These are phyloP conservation scores for Parascotia fuliginaria DNA, from an alignment of 2,888 invertebrate genomes.

Conservation along the genomic window DNA sequence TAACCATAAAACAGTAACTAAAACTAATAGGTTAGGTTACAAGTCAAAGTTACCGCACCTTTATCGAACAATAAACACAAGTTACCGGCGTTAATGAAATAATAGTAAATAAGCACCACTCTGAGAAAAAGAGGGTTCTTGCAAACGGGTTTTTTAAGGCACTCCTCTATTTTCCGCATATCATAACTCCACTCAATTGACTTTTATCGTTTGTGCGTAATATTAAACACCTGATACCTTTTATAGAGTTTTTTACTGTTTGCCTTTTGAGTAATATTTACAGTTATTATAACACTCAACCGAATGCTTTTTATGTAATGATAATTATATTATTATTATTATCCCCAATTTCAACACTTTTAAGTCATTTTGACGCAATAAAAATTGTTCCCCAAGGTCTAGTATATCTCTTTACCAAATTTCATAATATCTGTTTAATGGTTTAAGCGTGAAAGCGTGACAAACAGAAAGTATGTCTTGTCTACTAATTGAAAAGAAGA, in stretches of 20 bases:
- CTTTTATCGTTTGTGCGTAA: slow-evolving; percentile 7
- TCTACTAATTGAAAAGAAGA: too few relatives aligned
- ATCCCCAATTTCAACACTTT: too few relatives aligned
- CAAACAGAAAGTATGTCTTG: too few relatives aligned
- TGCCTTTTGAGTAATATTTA: background rate
- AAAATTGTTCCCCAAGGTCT: too few relatives aligned
- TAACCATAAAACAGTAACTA: too few relatives aligned
- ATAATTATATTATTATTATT: too few relatives aligned
- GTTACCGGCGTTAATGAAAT: slow-evolving; percentile 6
- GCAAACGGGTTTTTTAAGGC: background rate
- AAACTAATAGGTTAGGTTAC: too few relatives aligned
- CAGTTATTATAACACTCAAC: too few relatives aligned
- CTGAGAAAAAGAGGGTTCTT: background rate
- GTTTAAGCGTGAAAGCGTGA: too few relatives aligned
- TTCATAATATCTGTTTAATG: too few relatives aligned
- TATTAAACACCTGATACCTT: slow-evolving; percentile 10
- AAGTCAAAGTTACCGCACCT: background rate
- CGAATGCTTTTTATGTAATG: background rate
- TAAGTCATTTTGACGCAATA: too few relatives aligned
- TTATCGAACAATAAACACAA: background rate
- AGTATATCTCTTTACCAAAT: too few relatives aligned
- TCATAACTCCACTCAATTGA: slow-evolving; percentile 11
- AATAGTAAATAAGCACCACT: slow-evolving; percentile 2
- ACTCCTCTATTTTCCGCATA: slow-evolving; percentile 13
- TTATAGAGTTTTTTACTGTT: background rate